Evolutionary conservation across 2,113 vertebrate species (phyloP), one percentile per base, ranked within the genome.

Genomic region (Pluvianellus socialis): DNA sequence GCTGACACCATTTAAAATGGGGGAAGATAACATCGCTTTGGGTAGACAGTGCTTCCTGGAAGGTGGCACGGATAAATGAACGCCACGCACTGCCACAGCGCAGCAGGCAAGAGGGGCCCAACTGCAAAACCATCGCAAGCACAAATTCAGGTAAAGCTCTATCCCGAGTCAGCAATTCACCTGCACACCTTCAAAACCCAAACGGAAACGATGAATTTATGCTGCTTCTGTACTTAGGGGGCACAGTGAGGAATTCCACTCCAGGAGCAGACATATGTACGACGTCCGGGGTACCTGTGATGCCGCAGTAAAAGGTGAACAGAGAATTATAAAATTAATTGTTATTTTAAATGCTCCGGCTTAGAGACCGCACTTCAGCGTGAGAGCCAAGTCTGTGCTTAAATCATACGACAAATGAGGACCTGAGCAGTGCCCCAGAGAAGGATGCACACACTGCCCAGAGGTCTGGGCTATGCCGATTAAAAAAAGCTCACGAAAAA

Each of bases 1-100:
- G 92, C 92, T 95, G 92, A 94, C 84, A 90, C 42, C 32, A 35
- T 28, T 92, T 73, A 79, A 95, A 95, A 89, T 33, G 45, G 42
- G 49, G 53, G 83, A 91, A 22, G 83, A 95, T 89, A 96, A 87
- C 56, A 94, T 96, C 62, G 0, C 65, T 81, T 68, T 17, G 47
- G 61, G 75, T 71, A 94, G 82, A 88, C 90, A 81, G 61, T 27
- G 62, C 70, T 90, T 76, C 66, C 79, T 85, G 72, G 86, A 94
- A 94, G 88, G 65, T 35, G 35, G 58, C 80, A 86, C 45, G 86
- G 92, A 91, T 95, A 96, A 79, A 91, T 75, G 84, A 71, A 33
- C 63, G 65, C 10, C 45, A 55, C 0, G 0, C 26, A 23, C n/a
- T 40, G 24, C 66, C 35, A 40, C 24, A 74, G 76, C 24, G 84